A percentile compares a stretch with the other conserved stretches of the same genome.
Conservation (phyloP, 2,113 vertebrate genomes). For the Podarcis cretensis region DNA sequence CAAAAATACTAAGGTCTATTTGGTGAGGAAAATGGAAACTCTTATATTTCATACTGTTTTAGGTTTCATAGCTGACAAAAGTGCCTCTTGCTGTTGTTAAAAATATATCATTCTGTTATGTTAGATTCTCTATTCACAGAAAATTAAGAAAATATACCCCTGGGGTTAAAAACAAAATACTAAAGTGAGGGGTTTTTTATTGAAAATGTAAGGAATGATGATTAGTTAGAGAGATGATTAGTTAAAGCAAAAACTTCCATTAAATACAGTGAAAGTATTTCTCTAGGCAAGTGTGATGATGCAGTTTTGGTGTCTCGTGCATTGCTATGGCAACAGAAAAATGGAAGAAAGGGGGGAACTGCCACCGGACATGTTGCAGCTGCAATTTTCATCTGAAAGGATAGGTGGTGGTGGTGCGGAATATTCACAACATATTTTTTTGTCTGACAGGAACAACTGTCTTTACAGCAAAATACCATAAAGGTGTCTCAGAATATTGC, state of each 20-base stretch:
- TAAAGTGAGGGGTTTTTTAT: fast-evolving
- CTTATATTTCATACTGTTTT: fast-evolving
- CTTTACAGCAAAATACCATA: not conserved
- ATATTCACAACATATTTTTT: conserved; percentile 11
- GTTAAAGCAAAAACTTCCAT: not conserved
- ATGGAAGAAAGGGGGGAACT: fast-evolving
- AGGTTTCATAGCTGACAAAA: not conserved
- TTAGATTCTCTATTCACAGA: fast-evolving
- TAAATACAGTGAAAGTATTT: not conserved
- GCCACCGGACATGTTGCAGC: not conserved
- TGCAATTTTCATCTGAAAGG: not conserved
- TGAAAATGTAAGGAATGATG: fast-evolving
- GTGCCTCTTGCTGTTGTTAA: not conserved
- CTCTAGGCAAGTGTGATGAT: not conserved
- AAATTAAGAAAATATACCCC: not conserved
- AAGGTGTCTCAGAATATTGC: conserved; percentile 11
- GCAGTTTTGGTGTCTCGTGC: not conserved
- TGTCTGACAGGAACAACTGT: not conserved
- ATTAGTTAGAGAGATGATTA: fast-evolving
- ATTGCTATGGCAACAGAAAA: not conserved
- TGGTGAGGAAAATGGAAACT: not conserved
- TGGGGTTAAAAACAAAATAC: not conserved
- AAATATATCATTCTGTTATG: fast-evolving
- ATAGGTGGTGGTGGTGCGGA: fast-evolving
- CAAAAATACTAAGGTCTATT: too few relatives aligned